Percentiles rank a stretch among this genome's conserved stretches.
Conservation (phyloP, 2,113 vertebrate genomes). For the Oncorhynchus keta region DNA sequence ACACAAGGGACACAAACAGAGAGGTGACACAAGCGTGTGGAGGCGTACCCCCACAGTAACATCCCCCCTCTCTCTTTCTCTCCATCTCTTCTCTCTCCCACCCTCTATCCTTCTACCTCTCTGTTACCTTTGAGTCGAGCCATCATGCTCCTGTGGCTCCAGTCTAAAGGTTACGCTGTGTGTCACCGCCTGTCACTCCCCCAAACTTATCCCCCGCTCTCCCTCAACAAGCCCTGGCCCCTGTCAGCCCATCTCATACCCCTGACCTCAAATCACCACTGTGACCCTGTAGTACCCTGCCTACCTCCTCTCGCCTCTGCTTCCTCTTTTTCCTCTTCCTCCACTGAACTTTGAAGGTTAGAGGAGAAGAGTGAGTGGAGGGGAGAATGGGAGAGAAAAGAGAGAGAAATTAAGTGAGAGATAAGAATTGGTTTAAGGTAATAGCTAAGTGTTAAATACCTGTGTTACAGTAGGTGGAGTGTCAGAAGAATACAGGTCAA, state of each 20-base stretch:
- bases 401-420: background rate
- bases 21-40: slow-evolving; percentile 45
- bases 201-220: slow-evolving; percentile 15
- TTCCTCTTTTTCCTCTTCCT: slow-evolving; percentile 4
- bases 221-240: slow-evolving; percentile 20
- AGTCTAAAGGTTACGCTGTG: slow-evolving; percentile 73
- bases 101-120: slow-evolving; percentile 19
- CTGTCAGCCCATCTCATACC: slow-evolving; percentile 49
- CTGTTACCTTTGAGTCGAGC: slow-evolving; percentile 67
- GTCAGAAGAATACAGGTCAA: background rate
- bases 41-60: slow-evolving; percentile 23
- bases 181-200: slow-evolving; percentile 71
- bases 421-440: too few species aligned
- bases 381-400: background rate
- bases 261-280: slow-evolving; percentile 18
- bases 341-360: slow-evolving; percentile 7
- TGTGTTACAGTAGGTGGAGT: too few species aligned
- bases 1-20: slow-evolving; percentile 35
- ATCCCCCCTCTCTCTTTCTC: slow-evolving; percentile 43
- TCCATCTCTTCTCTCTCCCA: slow-evolving; percentile 8
- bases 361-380: background rate
- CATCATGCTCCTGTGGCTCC: slow-evolving; percentile 73
- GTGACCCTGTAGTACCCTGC: slow-evolving; percentile 8
- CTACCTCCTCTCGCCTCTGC: background rate
- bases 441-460: background rate